Evolutionary conservation across 2,797 vertebrate genomes (phyloP).

Genomic region (Parauchenoglanis ngamensis): DNA sequence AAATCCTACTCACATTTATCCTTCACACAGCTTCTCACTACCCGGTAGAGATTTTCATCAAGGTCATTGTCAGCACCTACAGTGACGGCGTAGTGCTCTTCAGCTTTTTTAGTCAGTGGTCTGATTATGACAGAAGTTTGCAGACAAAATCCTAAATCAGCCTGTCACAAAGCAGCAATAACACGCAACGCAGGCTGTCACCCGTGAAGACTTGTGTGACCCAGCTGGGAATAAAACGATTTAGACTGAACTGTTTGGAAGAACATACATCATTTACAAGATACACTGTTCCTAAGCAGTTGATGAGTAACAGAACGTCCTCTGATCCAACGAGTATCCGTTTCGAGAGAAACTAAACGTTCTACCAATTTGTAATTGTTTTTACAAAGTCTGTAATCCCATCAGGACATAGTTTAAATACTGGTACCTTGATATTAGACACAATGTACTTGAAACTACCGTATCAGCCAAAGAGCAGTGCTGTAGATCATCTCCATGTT

Average conservation of each 20-base stretch:
- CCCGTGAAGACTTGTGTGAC: neutral
- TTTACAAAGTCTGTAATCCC: neutral
- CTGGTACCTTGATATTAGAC: neutral
- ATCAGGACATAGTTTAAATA: neutral
- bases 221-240: constrained; percentile 41
- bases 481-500: constrained; percentile 15
- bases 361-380: constrained; percentile 54
- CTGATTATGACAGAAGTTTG: constrained; percentile 26
- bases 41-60: constrained; percentile 40
- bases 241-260: constrained; percentile 38
- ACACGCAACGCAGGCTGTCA: neutral
- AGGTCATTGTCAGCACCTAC: constrained; percentile 4
- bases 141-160: constrained; percentile 24
- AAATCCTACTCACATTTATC: constrained; percentile 45
- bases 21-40: constrained; percentile 5
- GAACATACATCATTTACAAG: neutral
- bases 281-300: neutral
- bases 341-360: constrained; percentile 44
- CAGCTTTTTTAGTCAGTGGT: neutral
- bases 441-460: neutral
- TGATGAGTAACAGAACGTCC: neutral
- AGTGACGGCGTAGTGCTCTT: neutral
- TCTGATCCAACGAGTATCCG: neutral
- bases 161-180: constrained; percentile 11
- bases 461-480: neutral